Evolutionary conservation across 1,140 invertebrate genomes (phyloP).

Genomic region (Oscheius sp.): DNA sequence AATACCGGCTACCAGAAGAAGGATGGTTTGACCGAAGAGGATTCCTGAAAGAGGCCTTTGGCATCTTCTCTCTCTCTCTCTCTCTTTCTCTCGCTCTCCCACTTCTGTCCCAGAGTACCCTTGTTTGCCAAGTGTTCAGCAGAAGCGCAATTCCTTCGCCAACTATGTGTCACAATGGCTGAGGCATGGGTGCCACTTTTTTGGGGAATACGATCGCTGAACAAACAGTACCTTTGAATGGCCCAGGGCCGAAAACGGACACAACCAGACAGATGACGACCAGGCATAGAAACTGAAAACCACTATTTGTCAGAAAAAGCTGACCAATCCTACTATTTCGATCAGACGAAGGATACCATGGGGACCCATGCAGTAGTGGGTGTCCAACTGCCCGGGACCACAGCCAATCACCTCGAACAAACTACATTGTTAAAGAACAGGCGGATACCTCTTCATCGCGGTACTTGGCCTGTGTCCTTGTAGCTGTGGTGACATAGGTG

Average conservation of each 20-base stretch:
- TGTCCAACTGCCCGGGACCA: constrained; percentile 40
- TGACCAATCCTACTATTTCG: constrained; percentile 50
- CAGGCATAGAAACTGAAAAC: constrained; percentile 54
- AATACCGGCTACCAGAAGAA: constrained; percentile 51
- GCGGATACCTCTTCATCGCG: constrained; percentile 37
- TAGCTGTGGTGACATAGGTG: constrained; percentile 47
- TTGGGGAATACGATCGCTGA: neutral
- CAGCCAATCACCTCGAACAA: constrained; percentile 21
- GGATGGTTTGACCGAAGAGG: constrained; percentile 58
- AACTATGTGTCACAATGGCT: neutral
- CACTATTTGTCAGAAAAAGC: neutral
- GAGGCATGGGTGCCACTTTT: neutral
- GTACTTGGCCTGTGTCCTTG: constrained; percentile 42
- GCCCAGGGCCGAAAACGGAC: constrained; percentile 57
- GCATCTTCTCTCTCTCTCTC: neutral
- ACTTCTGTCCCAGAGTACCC: neutral
- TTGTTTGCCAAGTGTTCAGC: too few relatives aligned
- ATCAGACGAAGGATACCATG: constrained; percentile 52
- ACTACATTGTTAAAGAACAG: neutral
- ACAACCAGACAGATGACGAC: constrained; percentile 55
- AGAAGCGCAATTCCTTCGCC: too few relatives aligned
- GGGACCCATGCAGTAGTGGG: constrained; percentile 52
- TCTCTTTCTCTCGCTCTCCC: neutral
- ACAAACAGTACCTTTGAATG: constrained; percentile 50
- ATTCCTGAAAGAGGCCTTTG: constrained; percentile 32